Conservation (phyloP, 1,140 invertebrate genomes). For the Euwallacea fornicatus region DNA sequence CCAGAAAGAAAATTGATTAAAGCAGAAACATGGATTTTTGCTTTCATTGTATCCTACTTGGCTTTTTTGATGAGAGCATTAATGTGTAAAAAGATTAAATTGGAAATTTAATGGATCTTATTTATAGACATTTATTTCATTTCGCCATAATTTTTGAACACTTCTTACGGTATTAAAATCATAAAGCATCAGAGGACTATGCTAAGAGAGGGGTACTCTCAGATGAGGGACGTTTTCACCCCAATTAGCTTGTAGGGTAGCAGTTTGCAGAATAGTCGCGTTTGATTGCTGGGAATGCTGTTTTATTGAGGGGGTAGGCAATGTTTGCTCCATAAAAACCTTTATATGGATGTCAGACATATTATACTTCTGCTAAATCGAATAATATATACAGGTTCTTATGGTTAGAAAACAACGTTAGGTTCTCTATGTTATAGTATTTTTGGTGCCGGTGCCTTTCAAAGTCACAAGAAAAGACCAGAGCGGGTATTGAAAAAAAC, state of each 20-base stretch:
- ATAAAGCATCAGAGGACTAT: constrained; percentile 17
- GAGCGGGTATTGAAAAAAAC: not conserved
- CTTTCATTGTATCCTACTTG: not conserved
- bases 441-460: constrained; percentile 50
- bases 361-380: not conserved
- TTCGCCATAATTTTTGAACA: too few relatives aligned
- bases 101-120: too few relatives aligned
- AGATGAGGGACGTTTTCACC: constrained; percentile 29
- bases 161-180: too few relatives aligned
- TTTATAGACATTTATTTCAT: too few relatives aligned
- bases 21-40: not conserved
- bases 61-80: not conserved
- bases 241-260: constrained; percentile 46
- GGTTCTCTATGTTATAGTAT: constrained; percentile 34
- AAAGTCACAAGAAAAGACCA: too few relatives aligned
- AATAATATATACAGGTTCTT: constrained; percentile 8
- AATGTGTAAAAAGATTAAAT: not conserved
- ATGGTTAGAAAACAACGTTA: constrained; percentile 13
- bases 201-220: constrained; percentile 18
- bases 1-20: not conserved
- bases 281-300: constrained; percentile 50
- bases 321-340: constrained; percentile 19
- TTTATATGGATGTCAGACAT: constrained; percentile 1
- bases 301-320: constrained; percentile 32
- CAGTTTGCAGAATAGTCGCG: constrained; percentile 38